A percentile compares a stretch with the other conserved stretches of the same genome.
Evolutionary conservation across 2,797 vertebrate species (phyloP).

Genomic region (Sebastes diploproa): DNA sequence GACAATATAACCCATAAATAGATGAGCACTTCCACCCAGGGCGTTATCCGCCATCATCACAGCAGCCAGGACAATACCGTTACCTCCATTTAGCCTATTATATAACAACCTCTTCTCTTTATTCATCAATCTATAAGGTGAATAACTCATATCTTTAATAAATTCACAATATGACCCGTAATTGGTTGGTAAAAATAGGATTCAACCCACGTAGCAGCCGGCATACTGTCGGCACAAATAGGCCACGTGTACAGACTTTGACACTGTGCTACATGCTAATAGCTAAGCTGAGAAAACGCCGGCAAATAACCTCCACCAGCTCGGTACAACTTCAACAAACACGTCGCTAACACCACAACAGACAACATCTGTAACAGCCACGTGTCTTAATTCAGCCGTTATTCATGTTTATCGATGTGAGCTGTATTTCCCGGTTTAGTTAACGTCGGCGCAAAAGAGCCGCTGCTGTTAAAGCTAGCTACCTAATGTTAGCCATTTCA

Average conservation of each 20-base stretch:
- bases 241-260: constrained; percentile 78
- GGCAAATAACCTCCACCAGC: neutral
- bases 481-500: neutral
- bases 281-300: neutral
- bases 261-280: constrained; percentile 62
- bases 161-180: accelerated
- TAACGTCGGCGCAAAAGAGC: neutral
- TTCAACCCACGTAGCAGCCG: neutral
- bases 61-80: neutral
- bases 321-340: accelerated
- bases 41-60: constrained; percentile 16
- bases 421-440: neutral
- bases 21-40: neutral
- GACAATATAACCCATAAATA: neutral
- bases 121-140: accelerated
- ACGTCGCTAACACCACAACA: accelerated
- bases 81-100: neutral
- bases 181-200: accelerated
- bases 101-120: accelerated
- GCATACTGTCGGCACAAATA: constrained; percentile 26
- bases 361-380: accelerated
- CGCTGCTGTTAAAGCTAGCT: neutral
- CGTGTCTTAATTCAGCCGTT: accelerated
- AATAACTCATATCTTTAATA: neutral
- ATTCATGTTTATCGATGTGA: accelerated